Evolutionary conservation across 2,797 vertebrate species (phyloP), one percentile per base, ranked within the genome.

Genomic region (Todus mexicanus): DNA sequence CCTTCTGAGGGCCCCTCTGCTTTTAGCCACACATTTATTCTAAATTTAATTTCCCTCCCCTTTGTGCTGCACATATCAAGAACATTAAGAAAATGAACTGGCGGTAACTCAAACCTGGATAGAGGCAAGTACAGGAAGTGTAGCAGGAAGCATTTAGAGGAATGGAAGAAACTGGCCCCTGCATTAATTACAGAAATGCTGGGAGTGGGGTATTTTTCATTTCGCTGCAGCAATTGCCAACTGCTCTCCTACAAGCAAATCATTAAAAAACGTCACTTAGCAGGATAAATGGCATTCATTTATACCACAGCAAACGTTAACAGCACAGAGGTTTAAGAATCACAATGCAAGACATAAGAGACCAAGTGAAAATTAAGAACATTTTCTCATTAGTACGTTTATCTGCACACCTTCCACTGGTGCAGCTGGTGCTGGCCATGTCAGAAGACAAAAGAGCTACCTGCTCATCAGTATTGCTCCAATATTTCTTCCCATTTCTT

Each of bases 131-230:
- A 21, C 85, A 90, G 91, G 90, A 94, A 93, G 76, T 29, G 0
- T 14, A 64, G 88, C 69, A 89, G 91, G 91, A 93, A 92, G 71
- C 89, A 70, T 92, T 96, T 33, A 61, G 70, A 69, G 79, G 42
- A 78, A 75, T 51, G 88, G 85, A 76, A 91, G 90, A 38, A 82
- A 88, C 51, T 38, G 48, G 51, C 63, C 82, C 74, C 76, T n/a
- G 59, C 71, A 29, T 88, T 91, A 88, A 95, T 92, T 79, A 94
- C 88, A 86, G 68, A 60, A 59, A 73, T 17, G 51, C 15, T 51
- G 22, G 22, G 63, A 88, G 50, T 4, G 29, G 7, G 31, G 19
- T n/a, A 29, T 7, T 8, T 31, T n/a, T 50, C 23, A n/a, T 5
- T 50, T 59, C 40, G 5, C 80, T 79, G 80, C 71, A 81, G 71